phyloP scores from a whole-genome alignment of 1,140 invertebrate species.

The Paramacrobiotus metropolitanus region DNA sequence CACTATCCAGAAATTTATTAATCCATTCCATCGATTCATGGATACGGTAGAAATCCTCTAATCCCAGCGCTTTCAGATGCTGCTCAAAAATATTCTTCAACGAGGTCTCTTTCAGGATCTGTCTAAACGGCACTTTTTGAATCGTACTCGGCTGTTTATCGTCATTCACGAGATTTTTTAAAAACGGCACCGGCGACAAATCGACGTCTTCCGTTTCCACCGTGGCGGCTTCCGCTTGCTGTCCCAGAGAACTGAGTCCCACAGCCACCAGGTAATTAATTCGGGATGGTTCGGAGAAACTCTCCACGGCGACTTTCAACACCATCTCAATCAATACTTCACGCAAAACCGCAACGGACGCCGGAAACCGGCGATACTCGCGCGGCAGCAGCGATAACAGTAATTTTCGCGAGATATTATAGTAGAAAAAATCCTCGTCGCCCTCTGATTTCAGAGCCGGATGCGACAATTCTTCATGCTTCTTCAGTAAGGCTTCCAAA shows the following conservation, averaged over 20 bases:
- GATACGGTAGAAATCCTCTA: background rate
- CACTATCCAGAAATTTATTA: background rate
- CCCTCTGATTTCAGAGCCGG: background rate
- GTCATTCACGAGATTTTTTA: background rate
- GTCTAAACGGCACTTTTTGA: background rate
- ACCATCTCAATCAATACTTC: background rate
- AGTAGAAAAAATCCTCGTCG: background rate
- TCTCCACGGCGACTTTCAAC: background rate
- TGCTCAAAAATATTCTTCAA: constrained; percentile 1
- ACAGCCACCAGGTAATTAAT: background rate
- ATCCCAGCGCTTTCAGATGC: background rate
- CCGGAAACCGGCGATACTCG: background rate
- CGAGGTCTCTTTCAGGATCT: constrained; percentile 1
- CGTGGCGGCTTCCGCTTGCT: background rate
- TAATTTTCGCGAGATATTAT: background rate
- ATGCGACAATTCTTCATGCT: background rate
- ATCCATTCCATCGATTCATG: background rate
- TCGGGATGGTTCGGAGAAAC: background rate
- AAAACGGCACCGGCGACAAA: background rate
- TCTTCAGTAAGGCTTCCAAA: background rate
- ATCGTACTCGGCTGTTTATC: background rate
- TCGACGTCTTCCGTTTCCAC: background rate
- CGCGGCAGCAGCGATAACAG: background rate
- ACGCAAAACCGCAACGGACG: background rate
- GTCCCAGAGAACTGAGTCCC: background rate